Conservation (phyloP, 1,140 invertebrate genomes). For the Sipha flava region DNA sequence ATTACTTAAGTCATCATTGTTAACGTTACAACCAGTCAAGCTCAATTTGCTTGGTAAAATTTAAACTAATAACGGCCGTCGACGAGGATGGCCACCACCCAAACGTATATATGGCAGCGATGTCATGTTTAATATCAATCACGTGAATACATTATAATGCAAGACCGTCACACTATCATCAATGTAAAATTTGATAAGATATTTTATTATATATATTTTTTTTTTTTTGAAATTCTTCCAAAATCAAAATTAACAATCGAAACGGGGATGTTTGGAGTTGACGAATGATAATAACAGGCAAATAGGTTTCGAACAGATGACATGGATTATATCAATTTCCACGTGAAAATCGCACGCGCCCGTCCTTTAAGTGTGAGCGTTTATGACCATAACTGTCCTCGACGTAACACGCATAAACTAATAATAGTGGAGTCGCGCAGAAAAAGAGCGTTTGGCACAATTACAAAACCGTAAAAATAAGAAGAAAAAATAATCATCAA, state of each 20-base stretch:
- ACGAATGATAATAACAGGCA: no score
- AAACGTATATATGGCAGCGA: neutral
- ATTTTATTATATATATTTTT: no score
- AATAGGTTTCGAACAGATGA: no score
- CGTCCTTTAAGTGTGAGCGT: no score
- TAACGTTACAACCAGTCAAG: neutral
- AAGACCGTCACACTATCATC: no score
- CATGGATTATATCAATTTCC: no score
- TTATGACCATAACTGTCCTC: neutral
- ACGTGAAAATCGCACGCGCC: no score
- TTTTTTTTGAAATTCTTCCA: neutral
- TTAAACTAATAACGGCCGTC: neutral
- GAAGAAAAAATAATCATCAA: neutral
- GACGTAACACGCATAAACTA: neutral
- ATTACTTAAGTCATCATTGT: neutral
- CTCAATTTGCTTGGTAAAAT: neutral
- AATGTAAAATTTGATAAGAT: no score
- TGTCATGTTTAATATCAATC: neutral
- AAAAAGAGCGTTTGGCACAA: neutral
- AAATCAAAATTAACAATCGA: neutral
- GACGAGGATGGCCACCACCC: no score
- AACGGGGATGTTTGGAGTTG: no score
- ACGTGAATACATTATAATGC: neutral
- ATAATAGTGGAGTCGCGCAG: neutral
- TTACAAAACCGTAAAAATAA: neutral